Conservation (phyloP, 2,113 vertebrate species). For the Empidonax alnorum region DNA sequence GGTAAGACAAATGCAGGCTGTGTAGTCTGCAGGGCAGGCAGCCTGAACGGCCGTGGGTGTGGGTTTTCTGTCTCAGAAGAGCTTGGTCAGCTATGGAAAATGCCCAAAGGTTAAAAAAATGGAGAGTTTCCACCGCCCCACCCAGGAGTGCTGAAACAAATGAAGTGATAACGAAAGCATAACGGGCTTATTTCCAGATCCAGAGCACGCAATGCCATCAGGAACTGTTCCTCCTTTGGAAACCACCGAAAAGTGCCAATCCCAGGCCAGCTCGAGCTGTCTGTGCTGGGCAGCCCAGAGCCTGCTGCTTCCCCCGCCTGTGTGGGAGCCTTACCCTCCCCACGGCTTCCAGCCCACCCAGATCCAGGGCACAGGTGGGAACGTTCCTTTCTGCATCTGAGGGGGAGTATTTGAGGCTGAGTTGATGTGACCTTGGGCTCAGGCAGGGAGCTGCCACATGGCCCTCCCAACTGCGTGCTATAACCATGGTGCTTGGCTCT, state of each 20-base stretch:
- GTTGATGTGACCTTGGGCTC: not conserved
- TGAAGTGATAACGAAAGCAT: not conserved
- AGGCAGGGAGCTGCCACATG: not conserved
- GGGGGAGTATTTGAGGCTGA: not conserved
- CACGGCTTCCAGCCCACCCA: not conserved
- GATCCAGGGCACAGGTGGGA: not conserved
- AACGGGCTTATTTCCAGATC: not conserved
- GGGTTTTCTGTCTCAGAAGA: not conserved
- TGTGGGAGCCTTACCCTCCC: not conserved
- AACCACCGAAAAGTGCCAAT: not conserved
- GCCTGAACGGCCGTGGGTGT: not conserved
- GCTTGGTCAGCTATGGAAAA: conserved; percentile 14
- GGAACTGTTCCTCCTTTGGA: not conserved
- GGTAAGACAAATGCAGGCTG: not conserved
- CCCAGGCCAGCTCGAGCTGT: not conserved
- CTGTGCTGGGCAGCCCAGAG: rapidly evolving
- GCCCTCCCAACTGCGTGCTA: not conserved
- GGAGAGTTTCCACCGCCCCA: not conserved
- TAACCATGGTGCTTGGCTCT: not conserved
- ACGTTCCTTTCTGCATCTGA: rapidly evolving
- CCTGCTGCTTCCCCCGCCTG: not conserved
- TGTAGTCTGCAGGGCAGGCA: not conserved
- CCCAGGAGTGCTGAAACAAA: conserved; percentile 27
- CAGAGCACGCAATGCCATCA: not conserved
- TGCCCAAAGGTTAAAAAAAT: not conserved